Percentiles rank a stretch among this genome's conserved stretches.
phyloP scores from a whole-genome alignment of 2,113 vertebrate genomes.

The Aegithalos caudatus region DNA sequence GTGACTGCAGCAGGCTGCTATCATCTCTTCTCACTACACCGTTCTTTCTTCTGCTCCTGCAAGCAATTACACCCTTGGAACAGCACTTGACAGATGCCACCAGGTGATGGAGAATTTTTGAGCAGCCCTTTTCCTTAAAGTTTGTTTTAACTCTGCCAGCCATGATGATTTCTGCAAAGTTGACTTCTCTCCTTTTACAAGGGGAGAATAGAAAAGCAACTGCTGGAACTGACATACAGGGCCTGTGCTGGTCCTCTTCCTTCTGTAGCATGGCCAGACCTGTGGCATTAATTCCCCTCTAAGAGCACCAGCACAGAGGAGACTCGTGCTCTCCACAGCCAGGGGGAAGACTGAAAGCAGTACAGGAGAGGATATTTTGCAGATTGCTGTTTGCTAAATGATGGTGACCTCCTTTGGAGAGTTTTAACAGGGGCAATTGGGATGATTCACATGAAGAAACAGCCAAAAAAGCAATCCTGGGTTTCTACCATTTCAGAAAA shows the following conservation, averaged over 20 bases:
- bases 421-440: neutral
- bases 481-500: neutral
- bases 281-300: neutral
- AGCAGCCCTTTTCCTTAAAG: neutral
- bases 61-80: neutral
- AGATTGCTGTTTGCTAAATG: neutral
- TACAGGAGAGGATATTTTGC: neutral
- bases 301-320: neutral
- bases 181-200: neutral
- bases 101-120: neutral
- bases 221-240: neutral
- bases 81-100: neutral
- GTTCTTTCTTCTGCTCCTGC: neutral
- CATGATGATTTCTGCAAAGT: neutral
- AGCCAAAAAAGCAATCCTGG: neutral
- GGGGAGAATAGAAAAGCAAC: neutral
- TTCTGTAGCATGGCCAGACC: neutral
- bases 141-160: neutral
- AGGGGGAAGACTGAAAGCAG: neutral
- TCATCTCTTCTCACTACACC: neutral
- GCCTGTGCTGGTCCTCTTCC: neutral
- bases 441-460: neutral
- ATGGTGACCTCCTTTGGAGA: neutral
- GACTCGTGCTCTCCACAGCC: neutral
- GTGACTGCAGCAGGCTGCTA: slow-evolving; percentile 14